phyloP scores from a whole-genome alignment of 2,888 invertebrate species.

The Sepiola atlantica region DNA sequence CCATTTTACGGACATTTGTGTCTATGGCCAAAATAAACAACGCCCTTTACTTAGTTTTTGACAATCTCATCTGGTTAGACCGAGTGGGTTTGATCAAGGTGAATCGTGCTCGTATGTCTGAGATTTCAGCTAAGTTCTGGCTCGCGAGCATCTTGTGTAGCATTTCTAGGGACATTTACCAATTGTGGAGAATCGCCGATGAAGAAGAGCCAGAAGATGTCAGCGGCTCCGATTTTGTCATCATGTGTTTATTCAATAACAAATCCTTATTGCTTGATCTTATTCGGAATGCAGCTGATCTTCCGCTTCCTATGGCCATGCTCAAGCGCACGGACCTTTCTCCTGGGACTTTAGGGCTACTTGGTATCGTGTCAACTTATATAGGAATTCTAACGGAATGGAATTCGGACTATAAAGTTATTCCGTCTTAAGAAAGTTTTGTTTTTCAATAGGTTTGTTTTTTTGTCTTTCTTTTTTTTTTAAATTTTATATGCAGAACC shows the following conservation, averaged over 20 bases:
- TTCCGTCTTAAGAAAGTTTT: constrained; percentile 58
- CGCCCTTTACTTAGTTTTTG: constrained; percentile 86
- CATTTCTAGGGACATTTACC: constrained; percentile 88
- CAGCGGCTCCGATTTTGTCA: neutral
- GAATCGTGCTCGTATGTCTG: constrained; percentile 85
- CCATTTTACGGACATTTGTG: constrained; percentile 82
- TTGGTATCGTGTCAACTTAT: constrained; percentile 87
- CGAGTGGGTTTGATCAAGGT: constrained; percentile 76
- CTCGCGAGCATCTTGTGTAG: constrained; percentile 87
- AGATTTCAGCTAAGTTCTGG: constrained; percentile 83
- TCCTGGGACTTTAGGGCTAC: constrained; percentile 84
- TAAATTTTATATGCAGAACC: neutral
- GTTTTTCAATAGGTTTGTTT: neutral
- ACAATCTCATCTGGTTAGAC: constrained; percentile 90
- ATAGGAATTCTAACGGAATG: constrained; percentile 86
- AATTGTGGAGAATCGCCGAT: constrained; percentile 72
- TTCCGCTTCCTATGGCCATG: constrained; percentile 88
- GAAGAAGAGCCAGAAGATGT: constrained; percentile 52
- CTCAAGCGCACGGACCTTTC: constrained; percentile 86
- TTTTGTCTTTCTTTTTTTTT: neutral
- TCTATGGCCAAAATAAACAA: constrained; percentile 87
- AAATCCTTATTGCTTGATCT: constrained; percentile 83
- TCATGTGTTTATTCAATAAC: constrained; percentile 60
- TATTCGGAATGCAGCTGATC: constrained; percentile 88
- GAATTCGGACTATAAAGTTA: constrained; percentile 85